Base-by-base conservation (phyloP, 2,888 invertebrate genomes). In the Ptilodon capucinus region DNA sequence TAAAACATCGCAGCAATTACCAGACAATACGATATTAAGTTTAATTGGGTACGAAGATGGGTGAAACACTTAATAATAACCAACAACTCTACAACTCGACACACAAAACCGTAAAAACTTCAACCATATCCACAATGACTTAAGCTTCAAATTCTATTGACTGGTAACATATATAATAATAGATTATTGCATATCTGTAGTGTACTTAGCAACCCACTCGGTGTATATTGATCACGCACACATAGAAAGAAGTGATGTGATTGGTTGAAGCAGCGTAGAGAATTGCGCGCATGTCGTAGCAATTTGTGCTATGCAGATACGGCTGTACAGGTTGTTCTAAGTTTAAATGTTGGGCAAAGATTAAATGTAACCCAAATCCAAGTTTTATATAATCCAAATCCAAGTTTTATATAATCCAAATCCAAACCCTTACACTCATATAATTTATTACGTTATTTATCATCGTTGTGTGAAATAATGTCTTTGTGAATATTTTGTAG, bases 291-390 rank as follows among this genome's bases (percentile, higher is more conserved):
- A 71, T 70, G 71, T 68, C 64, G 47, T 51, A 63, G 69, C 68
- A 60, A 74, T 76, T 77, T 76, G 71, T 73, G 67, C 78, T 79
- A 80, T 79, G 79, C 76, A 74, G 76, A 79, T 78, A 62, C 45
- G 46, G 8, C 34, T 35, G 9, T 77, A 84, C 73, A 80, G 82
- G 68, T 0, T 76, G 79, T 55, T 57, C 28, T 35, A 35, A 13
- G n/a, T 19, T 38, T 19, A 4, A 8, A 19, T 19, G 23, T 11
- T 11, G 14, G 25, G n/a, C n/a, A n/a, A n/a, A n/a, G n/a, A n/a
- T n/a, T n/a, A n/a, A n/a, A n/a, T n/a, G n/a, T n/a, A n/a, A n/a
- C n/a, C n/a, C n/a, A n/a, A n/a, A n/a, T n/a, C n/a, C n/a, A n/a
- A n/a, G n/a, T n/a, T n/a, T n/a, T n/a, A n/a, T n/a, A n/a, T n/a